Base-by-base conservation (phyloP, 2,888 invertebrate genomes). In the Lingula anatina region DNA sequence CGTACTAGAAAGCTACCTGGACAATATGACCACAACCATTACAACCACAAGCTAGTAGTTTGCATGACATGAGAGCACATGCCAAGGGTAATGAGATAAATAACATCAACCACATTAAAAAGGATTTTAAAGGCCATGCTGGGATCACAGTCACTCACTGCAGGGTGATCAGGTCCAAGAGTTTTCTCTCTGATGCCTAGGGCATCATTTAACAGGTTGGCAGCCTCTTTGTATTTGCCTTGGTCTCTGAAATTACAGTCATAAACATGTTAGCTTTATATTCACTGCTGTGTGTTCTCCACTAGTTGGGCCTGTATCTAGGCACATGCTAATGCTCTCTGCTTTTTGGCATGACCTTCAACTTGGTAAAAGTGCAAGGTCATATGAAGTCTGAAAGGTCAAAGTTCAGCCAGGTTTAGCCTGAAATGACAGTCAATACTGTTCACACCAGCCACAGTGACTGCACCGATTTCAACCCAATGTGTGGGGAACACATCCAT, bases 191-290 rank as follows among this genome's bases (percentile, higher is more conserved):
- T 85, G 71, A 99, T 99, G 28, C 91, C 89, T 51, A 99, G 83
- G 12, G 99, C 99, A 79, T 99, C 99, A 78, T 97, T 99, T 66
- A 99, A 79, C 49, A 99, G 82, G 78, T 94, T 95, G 5, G 99
- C 97, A 0, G 99, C 99, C 78, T 99, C 99, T 79, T 96, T 97
- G 80, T 96, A 99, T 80, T 99, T 99, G 78, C 99, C 99, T 81
- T 99, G 95, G 78, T 96, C 95, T 77, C 94, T 90, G 80, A 42
- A 77, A 77, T 45, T 25, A 41, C 35, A 24, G 35, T 45, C 50
- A 20, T 21, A 5, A 18, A 21, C 27, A 43, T 28, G 27, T 43
- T 43, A 24, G 23, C n/a, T 39, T 39, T 39, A 24, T 24, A 39
- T 24, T n/a, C 23, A 39, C 21, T 21, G 21, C n/a, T n/a, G 25